phyloP scores from a whole-genome alignment of 2,888 invertebrate genomes.

The Lymantria monacha region DNA sequence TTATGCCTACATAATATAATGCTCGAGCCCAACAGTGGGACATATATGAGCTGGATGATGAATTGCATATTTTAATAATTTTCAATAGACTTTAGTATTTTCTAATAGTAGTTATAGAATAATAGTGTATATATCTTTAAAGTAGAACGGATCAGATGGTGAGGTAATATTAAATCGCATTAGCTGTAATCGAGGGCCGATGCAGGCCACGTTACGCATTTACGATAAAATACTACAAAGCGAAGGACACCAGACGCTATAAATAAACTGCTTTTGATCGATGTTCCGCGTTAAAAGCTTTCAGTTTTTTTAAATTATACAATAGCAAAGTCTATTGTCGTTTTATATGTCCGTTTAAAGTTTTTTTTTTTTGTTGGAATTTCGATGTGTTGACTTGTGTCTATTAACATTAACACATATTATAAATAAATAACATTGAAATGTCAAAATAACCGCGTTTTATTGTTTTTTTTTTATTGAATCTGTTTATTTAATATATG shows the following conservation, averaged over 20 bases:
- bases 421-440: no score
- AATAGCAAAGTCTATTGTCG: neutral
- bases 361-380: neutral
- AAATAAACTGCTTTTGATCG: conserved; percentile 1
- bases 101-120: no score
- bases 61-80: no score
- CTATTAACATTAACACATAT: no score
- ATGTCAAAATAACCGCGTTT: no score
- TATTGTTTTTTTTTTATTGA: no score
- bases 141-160: conserved; percentile 54
- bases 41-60: no score
- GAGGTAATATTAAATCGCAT: conserved; percentile 66
- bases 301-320: neutral
- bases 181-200: conserved; percentile 56
- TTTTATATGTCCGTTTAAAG: neutral
- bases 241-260: conserved; percentile 18
- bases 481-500: no score
- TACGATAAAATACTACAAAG: neutral
- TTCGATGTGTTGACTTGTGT: neutral
- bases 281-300: neutral
- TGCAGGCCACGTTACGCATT: conserved; percentile 20
- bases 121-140: conserved; percentile 20
- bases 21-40: no score
- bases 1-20: no score
- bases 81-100: no score